Percentiles rank a stretch among this genome's conserved stretches.
Conservation (phyloP, 2,888 invertebrate genomes). For the Sturmia bella region DNA sequence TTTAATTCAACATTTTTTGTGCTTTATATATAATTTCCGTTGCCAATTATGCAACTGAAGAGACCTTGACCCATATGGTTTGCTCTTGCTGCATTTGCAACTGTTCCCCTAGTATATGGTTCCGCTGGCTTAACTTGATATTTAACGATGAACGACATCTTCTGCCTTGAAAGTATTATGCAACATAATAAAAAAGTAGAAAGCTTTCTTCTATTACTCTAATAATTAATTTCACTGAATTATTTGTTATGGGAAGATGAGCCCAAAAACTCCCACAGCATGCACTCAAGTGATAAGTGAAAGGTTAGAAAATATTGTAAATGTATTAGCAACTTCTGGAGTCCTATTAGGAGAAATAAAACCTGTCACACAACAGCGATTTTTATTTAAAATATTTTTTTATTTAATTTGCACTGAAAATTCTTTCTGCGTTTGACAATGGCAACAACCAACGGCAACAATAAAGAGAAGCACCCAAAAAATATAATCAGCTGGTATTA, state of each 20-base stretch:
- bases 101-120: constrained; percentile 16
- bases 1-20: too few relatives aligned
- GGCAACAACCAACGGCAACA: too few relatives aligned
- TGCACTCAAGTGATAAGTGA: constrained; percentile 58
- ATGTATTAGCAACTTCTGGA: neutral
- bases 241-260: constrained; percentile 61
- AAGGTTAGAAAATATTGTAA: neutral
- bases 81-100: neutral
- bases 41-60: too few relatives aligned
- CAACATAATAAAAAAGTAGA: too few relatives aligned
- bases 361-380: constrained; percentile 42
- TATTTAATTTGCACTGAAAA: too few relatives aligned
- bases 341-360: constrained; percentile 26
- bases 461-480: too few relatives aligned
- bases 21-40: too few relatives aligned
- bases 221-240: constrained; percentile 15
- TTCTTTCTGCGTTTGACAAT: too few relatives aligned
- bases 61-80: too few relatives aligned
- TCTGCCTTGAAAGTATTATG: neutral
- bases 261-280: constrained; percentile 57
- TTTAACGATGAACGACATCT: neutral
- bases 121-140: neutral
- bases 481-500: too few relatives aligned
- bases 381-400: neutral
- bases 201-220: neutral